Conservation (phyloP, 2,888 invertebrate species). For the Dasysyrphus albostriatus region DNA sequence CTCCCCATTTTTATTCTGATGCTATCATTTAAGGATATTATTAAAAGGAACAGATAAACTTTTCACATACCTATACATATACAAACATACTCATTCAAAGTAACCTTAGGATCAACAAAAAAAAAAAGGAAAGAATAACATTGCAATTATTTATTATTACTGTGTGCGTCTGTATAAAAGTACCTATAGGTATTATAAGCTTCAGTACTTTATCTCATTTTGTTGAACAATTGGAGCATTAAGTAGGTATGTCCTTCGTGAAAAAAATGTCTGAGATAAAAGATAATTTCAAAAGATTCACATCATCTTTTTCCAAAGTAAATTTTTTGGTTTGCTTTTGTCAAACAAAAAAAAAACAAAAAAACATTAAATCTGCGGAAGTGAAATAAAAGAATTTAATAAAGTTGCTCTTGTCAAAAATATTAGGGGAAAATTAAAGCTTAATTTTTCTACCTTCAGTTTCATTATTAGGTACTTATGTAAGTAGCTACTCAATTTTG, state of each 20-base stretch:
- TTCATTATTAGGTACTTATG: too few species aligned
- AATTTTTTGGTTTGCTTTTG: not conserved
- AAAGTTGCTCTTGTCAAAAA: too few species aligned
- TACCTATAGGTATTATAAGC: not conserved
- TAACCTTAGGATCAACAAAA: not conserved
- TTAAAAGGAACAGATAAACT: conserved; percentile 44
- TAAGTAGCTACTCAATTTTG: too few species aligned
- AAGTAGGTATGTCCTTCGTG: not conserved
- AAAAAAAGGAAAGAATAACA: conserved; percentile 41
- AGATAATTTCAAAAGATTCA: conserved; percentile 57
- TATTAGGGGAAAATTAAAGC: too few species aligned
- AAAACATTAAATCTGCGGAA: not conserved
- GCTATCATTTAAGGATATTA: conserved; percentile 67
- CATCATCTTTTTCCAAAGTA: not conserved
- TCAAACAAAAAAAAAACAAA: not conserved
- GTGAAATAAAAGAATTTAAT: not conserved
- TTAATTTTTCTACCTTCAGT: too few species aligned
- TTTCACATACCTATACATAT: not conserved
- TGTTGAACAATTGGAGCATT: conserved; percentile 47
- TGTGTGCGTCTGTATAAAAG: conserved; percentile 6
- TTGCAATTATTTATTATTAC: conserved; percentile 72
- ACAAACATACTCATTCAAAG: not conserved
- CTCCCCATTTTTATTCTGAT: conserved; percentile 22
- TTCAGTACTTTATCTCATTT: conserved; percentile 44
- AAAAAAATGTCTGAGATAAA: conserved; percentile 4